phyloP scores from a whole-genome alignment of 1,140 invertebrate genomes.

The Micrasema longulum region DNA sequence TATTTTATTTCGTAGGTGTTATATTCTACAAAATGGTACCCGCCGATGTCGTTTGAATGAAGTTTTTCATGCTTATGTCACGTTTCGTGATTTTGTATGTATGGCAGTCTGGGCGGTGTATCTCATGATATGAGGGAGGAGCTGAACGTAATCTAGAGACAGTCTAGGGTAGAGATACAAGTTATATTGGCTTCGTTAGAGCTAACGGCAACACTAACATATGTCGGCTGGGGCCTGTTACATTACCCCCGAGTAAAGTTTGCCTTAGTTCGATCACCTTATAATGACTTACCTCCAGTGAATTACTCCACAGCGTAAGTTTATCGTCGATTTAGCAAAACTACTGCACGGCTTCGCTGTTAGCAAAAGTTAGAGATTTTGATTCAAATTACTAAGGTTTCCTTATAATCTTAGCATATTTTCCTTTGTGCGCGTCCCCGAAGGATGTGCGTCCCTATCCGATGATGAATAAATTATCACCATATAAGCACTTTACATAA shows the following conservation, averaged over 20 bases:
- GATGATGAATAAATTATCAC: too few relatives aligned
- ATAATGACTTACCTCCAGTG: constrained; percentile 26
- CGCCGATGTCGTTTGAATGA: too few relatives aligned
- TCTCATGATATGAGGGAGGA: neutral
- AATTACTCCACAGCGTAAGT: constrained; percentile 15
- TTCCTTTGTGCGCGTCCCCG: too few relatives aligned
- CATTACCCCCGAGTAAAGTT: constrained; percentile 14
- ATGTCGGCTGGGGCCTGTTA: constrained; percentile 16
- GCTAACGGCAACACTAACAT: constrained; percentile 25
- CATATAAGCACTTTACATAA: too few relatives aligned
- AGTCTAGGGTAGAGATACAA: neutral
- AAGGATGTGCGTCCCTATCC: too few relatives aligned
- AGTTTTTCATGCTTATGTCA: too few relatives aligned
- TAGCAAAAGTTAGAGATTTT: constrained; percentile 22
- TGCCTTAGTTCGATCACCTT: constrained; percentile 30
- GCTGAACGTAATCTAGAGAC: too few relatives aligned
- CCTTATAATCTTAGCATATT: too few relatives aligned
- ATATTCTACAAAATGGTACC: too few relatives aligned
- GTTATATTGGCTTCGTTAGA: constrained; percentile 28
- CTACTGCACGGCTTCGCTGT: constrained; percentile 7
- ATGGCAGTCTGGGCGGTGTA: too few relatives aligned
- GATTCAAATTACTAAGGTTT: constrained; percentile 15
- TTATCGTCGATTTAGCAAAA: constrained; percentile 15
- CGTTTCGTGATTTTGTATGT: too few relatives aligned
- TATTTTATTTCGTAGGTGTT: too few relatives aligned